Percentiles rank a stretch among this genome's conserved stretches.
Conservation (phyloP, 2,888 invertebrate genomes). For the Pollenia amentaria region DNA sequence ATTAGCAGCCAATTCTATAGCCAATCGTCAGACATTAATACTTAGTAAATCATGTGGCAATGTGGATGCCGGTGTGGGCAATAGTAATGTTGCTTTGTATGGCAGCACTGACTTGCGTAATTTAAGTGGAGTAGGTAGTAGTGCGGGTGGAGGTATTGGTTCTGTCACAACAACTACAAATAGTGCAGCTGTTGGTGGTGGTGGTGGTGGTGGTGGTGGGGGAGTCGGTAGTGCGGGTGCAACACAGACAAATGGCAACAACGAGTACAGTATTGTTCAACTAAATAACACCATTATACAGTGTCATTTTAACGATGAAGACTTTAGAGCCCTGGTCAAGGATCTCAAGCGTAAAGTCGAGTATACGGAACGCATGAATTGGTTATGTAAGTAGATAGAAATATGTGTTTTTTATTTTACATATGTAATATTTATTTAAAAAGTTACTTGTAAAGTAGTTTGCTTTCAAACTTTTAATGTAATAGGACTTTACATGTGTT, state of each 20-base stretch:
- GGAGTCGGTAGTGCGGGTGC: slow-evolving; percentile 55
- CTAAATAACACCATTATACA: slow-evolving; percentile 84
- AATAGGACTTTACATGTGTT: too few species aligned
- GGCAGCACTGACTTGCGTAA: slow-evolving; percentile 78
- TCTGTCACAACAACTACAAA: slow-evolving; percentile 74
- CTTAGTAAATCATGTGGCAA: slow-evolving; percentile 83
- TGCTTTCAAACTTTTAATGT: too few species aligned
- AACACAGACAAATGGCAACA: slow-evolving; percentile 80
- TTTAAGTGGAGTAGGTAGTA: slow-evolving; percentile 71
- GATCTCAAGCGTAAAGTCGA: slow-evolving; percentile 85
- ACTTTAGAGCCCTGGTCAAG: slow-evolving; percentile 83
- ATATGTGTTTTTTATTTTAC: neutral
- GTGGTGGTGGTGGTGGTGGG: slow-evolving; percentile 48
- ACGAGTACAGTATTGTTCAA: slow-evolving; percentile 84
- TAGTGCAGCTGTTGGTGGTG: slow-evolving; percentile 64
- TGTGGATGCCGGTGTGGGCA: slow-evolving; percentile 79
- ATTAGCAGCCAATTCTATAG: slow-evolving; percentile 83
- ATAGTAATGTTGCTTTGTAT: slow-evolving; percentile 74
- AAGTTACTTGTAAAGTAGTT: too few species aligned
- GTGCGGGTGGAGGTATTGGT: slow-evolving; percentile 67
- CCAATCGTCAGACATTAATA: slow-evolving; percentile 83
- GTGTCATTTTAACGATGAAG: slow-evolving; percentile 84
- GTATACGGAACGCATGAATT: slow-evolving; percentile 85
- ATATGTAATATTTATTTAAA: neutral
- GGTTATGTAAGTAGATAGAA: slow-evolving; percentile 83